Evolutionary conservation across 1,140 invertebrate species (phyloP).

Genomic region (Bathynomus jamesi): DNA sequence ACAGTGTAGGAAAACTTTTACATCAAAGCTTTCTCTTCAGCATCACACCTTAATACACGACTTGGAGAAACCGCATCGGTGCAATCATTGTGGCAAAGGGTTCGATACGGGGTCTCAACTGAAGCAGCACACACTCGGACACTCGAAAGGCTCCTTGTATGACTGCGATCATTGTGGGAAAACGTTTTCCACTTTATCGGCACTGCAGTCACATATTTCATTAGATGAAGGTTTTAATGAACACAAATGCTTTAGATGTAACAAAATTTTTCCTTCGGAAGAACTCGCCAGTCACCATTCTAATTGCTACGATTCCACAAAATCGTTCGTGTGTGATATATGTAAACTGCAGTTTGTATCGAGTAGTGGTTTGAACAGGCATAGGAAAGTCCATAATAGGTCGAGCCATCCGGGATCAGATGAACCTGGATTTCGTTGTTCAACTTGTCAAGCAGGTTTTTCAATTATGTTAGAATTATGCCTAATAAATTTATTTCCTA

Average conservation of each 20-base stretch:
- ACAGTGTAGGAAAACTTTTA: conserved; percentile 57
- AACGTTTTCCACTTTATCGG: conserved; percentile 21
- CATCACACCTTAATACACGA: conserved; percentile 49
- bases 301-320: conserved; percentile 45
- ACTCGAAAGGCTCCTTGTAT: conserved; percentile 25
- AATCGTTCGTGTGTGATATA: conserved; percentile 44
- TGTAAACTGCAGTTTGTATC: conserved; percentile 40
- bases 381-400: conserved; percentile 33
- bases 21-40: conserved; percentile 58
- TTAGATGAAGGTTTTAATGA: conserved; percentile 95
- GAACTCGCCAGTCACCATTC: conserved; percentile 40
- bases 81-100: conserved; percentile 25
- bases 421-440: conserved; percentile 26
- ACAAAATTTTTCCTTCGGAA: conserved; percentile 39
- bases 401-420: conserved; percentile 6
- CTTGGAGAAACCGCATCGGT: conserved; percentile 23
- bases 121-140: conserved; percentile 19
- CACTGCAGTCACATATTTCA: conserved; percentile 43
- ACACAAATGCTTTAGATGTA: conserved; percentile 90
- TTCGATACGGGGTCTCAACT: conserved; percentile 24
- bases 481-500: too few relatives aligned
- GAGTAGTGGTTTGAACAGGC: conserved; percentile 33
- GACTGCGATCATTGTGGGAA: conserved; percentile 27
- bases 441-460: conserved; percentile 32
- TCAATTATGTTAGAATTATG: too few relatives aligned